Evolutionary conservation across 2,888 invertebrate genomes (phyloP), one percentile per base, ranked within the genome.

Genomic region (Gonocerus acuteangulatus): DNA sequence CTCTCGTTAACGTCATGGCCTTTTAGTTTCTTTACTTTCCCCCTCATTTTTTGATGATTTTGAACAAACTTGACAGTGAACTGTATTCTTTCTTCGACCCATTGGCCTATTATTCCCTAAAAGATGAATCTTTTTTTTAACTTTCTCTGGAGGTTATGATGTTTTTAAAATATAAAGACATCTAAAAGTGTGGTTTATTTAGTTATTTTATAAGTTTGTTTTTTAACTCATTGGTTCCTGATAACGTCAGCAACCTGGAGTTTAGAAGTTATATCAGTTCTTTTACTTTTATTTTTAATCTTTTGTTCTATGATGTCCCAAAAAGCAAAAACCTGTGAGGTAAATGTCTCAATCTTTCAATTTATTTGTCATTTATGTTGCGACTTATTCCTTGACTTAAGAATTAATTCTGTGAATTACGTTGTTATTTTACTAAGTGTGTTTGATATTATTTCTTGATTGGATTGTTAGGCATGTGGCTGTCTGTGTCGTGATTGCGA

Each of bases 401-500:
- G 11, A 6, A 4, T 48, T 44, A 15, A n/a, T 32, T 32, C 11
- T 32, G 32, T 11, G 6, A 9, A 32, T 11, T 32, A 9, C 11
- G 6, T 6, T 11, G 7, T 32, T 9, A 9, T 32, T 32, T 32
- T 11, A 9, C 32, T 32, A 32, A 32, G 11, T 32, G 32, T 39
- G 4, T 39, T 39, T 39, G n/a, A n/a, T 6, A 9, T n/a, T 11
- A n/a, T 39, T 39, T 15, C 4, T 9, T 39, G 13, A n/a, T 39
- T n/a, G 4, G 3, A 4, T 4, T 39, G 13, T 9, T 62, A 80
- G 80, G 80, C 80, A 72, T 84, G 83, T 72, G 82, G 82, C 18
- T 83, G 83, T 73, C 73, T 74, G 16, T 83, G 82, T 70, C 74
- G 75, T 61, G 77, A 76, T 66, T 83, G 82, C 71, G 72, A 74